A percentile compares a stretch with the other conserved stretches of the same genome.
These are phyloP conservation scores for Romanogobio albipinnatus DNA, from an alignment of 2,113 vertebrate genomes.

Conservation along the genomic window DNA sequence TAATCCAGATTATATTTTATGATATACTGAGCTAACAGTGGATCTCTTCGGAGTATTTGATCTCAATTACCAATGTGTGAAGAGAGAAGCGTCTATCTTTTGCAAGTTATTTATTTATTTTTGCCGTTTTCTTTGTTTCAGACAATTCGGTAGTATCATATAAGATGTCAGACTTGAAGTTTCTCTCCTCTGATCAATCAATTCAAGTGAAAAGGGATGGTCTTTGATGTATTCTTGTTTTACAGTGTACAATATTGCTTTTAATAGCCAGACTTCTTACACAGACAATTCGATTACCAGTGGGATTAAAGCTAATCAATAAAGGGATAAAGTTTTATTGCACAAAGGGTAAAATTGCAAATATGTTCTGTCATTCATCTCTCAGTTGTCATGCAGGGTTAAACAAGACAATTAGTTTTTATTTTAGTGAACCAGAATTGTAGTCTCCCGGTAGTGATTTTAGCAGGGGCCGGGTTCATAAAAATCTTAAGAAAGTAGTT, in stretches of 20 bases:
- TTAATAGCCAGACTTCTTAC: neutral
- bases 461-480: neutral
- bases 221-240: neutral
- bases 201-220: neutral
- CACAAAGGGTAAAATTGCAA: neutral
- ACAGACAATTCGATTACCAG: neutral
- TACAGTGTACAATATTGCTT: neutral
- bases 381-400: neutral
- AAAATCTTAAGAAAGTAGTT: neutral
- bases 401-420: neutral
- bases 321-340: conserved; percentile 3
- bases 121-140: neutral
- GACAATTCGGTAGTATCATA: neutral
- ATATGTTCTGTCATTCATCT: neutral
- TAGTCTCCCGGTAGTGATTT: neutral
- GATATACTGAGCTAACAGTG: neutral
- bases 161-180: neutral
- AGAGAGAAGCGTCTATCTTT: neutral
- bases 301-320: conserved; percentile 2
- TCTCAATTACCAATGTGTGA: neutral
- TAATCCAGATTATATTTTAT: conserved; percentile 5
- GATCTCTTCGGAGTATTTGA: neutral
- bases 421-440: neutral
- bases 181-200: neutral
- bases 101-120: neutral